Evolutionary conservation across 2,888 invertebrate species (phyloP).

Genomic region (Drosophila tripunctata): DNA sequence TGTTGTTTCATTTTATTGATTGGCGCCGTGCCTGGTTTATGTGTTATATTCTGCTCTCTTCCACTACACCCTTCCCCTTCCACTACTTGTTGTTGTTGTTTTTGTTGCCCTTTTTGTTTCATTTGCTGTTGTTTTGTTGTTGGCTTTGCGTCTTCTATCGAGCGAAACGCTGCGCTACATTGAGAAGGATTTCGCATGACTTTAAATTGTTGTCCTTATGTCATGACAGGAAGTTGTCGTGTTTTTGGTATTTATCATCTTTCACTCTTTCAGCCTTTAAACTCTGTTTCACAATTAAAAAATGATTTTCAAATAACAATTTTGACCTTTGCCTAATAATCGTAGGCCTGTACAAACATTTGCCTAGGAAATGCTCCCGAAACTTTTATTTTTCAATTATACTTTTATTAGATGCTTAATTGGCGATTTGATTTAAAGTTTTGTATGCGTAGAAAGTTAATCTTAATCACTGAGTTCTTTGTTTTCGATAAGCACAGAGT

Average conservation of each 20-base stretch:
- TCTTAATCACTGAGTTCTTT: too few species aligned
- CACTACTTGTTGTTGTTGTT: slow-evolving; percentile 11
- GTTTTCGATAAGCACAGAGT: too few species aligned
- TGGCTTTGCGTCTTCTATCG: slow-evolving; percentile 44
- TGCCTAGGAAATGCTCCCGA: neutral
- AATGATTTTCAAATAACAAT: slow-evolving; percentile 17
- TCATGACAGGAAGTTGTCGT: slow-evolving; percentile 28
- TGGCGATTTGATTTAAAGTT: too few species aligned
- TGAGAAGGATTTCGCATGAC: slow-evolving; percentile 63
- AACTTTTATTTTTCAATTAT: too few species aligned
- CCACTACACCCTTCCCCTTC: neutral
- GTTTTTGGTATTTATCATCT: slow-evolving; percentile 2
- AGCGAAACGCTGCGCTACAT: slow-evolving; percentile 55
- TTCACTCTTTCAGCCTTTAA: neutral
- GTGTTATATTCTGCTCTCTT: slow-evolving; percentile 26
- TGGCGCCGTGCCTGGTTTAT: slow-evolving; percentile 73
- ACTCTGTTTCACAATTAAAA: slow-evolving; percentile 37
- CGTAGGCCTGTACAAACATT: slow-evolving; percentile 13
- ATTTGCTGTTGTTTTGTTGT: slow-evolving; percentile 16
- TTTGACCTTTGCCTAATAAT: neutral
- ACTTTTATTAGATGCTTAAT: too few species aligned
- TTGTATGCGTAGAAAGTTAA: too few species aligned
- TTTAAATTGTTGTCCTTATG: slow-evolving; percentile 54
- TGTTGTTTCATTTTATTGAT: slow-evolving; percentile 73
- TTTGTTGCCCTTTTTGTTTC: slow-evolving; percentile 32